These are phyloP conservation scores for Graptemys geographica DNA, from an alignment of 2,797 vertebrate genomes.

Conservation along the genomic window DNA sequence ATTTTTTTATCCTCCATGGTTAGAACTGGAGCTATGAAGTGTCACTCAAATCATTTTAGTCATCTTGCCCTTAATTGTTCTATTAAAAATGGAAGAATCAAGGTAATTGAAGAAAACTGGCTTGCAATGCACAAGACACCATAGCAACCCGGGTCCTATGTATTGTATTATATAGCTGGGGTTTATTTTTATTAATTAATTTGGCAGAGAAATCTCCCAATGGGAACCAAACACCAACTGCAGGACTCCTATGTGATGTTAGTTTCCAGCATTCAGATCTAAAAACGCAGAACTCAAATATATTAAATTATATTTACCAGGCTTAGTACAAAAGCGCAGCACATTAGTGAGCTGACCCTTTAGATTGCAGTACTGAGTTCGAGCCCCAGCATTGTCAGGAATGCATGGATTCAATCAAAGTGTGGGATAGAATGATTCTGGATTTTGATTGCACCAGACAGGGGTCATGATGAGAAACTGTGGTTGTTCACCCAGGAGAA, in stretches of 20 bases:
- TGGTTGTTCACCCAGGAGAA: slow-evolving; percentile 28
- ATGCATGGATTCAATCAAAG: slow-evolving; percentile 49
- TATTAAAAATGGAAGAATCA: neutral
- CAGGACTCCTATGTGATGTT: neutral
- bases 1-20: neutral
- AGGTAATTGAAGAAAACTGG: neutral
- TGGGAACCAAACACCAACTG: neutral
- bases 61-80: neutral
- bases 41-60: neutral
- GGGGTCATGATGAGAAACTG: slow-evolving; percentile 35
- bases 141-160: neutral
- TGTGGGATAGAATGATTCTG: slow-evolving; percentile 33
- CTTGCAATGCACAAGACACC: neutral
- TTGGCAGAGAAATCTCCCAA: neutral
- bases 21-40: neutral
- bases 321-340: slow-evolving; percentile 17
- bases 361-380: neutral
- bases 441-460: slow-evolving; percentile 47
- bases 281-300: neutral
- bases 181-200: neutral
- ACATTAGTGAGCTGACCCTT: slow-evolving; percentile 9
- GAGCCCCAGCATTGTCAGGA: neutral
- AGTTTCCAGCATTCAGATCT: neutral
- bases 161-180: neutral
- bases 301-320: neutral